These are phyloP conservation scores for Leptinotarsa juncta DNA, from an alignment of 2,888 invertebrate species.

Conservation along the genomic window DNA sequence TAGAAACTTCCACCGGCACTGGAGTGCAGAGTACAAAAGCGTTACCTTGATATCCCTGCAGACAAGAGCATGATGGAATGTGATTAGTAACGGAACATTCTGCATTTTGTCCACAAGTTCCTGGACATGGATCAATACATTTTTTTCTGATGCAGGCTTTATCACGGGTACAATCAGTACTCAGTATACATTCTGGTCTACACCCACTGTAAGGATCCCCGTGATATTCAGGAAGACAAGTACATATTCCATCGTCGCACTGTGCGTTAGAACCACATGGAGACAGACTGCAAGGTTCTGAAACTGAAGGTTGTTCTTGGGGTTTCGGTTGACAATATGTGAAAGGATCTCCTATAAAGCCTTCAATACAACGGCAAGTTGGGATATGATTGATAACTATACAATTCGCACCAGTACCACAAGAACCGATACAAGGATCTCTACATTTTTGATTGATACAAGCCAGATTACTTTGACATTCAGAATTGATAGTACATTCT, in stretches of 20 bases:
- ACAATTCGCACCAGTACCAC: constrained; percentile 80
- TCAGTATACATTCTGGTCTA: constrained; percentile 80
- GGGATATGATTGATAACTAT: constrained; percentile 81
- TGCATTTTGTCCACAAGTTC: constrained; percentile 81
- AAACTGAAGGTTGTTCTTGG: constrained; percentile 40
- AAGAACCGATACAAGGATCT: constrained; percentile 83
- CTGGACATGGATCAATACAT: constrained; percentile 79
- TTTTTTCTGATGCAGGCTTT: constrained; percentile 78
- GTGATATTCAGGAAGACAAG: constrained; percentile 75
- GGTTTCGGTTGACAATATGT: constrained; percentile 74
- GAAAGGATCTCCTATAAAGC: constrained; percentile 84
- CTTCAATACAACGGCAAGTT: constrained; percentile 78
- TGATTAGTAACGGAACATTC: constrained; percentile 81
- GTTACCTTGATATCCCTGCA: constrained; percentile 77
- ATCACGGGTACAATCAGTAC: constrained; percentile 77
- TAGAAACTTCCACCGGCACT: constrained; percentile 60
- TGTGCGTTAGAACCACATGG: constrained; percentile 75
- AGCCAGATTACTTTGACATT: constrained; percentile 79
- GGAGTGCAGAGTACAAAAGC: constrained; percentile 76
- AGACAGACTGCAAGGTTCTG: constrained; percentile 73
- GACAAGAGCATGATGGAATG: constrained; percentile 81
- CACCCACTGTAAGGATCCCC: constrained; percentile 79
- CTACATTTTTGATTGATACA: constrained; percentile 81
- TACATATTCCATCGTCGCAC: constrained; percentile 76
- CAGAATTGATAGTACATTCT: constrained; percentile 81